phyloP scores from a whole-genome alignment of 37 sponge, comb jelly and placozoan species.

The Agelas oroides region DNA sequence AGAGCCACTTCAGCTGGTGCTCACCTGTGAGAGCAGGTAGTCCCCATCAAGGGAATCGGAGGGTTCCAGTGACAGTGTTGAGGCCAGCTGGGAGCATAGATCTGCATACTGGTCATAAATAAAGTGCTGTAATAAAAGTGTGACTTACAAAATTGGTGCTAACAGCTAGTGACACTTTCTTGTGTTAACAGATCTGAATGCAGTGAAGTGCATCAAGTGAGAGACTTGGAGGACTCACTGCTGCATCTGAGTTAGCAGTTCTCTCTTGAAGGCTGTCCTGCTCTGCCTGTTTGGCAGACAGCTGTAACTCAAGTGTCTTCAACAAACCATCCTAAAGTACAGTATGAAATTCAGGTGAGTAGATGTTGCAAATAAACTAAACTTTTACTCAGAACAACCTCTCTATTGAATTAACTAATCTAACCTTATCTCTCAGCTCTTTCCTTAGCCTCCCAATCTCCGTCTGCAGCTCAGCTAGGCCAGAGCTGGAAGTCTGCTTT shows the following conservation, averaged over 20 bases:
- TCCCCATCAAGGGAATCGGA: conserved; percentile 44
- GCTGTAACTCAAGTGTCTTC: not conserved
- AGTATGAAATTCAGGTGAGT: not conserved
- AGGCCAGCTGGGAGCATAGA: conserved; percentile 45
- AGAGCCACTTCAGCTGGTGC: too few species aligned
- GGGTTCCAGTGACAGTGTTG: conserved; percentile 18
- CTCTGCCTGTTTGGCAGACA: conserved; percentile 31
- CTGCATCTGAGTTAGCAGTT: conserved; percentile 10
- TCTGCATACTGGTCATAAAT: conserved; percentile 49
- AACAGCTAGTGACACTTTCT: too few species aligned
- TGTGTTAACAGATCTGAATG: too few species aligned
- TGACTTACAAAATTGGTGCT: too few species aligned
- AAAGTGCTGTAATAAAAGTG: not conserved
- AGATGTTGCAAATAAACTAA: too few species aligned
- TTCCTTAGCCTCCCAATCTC: conserved; percentile 55
- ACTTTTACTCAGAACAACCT: too few species aligned
- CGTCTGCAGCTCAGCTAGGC: conserved; percentile 27
- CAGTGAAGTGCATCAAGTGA: not conserved
- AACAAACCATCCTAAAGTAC: conserved; percentile 4
- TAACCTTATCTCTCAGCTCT: conserved; percentile 48
- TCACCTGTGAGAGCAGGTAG: conserved; percentile 42
- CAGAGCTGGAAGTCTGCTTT: not conserved
- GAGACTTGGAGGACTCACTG: conserved; percentile 32
- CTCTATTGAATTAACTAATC: not conserved
- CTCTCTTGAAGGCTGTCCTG: conserved; percentile 25